These are phyloP conservation scores for Chaetops frenatus DNA, from an alignment of 2,113 vertebrate genomes.

Conservation along the genomic window DNA sequence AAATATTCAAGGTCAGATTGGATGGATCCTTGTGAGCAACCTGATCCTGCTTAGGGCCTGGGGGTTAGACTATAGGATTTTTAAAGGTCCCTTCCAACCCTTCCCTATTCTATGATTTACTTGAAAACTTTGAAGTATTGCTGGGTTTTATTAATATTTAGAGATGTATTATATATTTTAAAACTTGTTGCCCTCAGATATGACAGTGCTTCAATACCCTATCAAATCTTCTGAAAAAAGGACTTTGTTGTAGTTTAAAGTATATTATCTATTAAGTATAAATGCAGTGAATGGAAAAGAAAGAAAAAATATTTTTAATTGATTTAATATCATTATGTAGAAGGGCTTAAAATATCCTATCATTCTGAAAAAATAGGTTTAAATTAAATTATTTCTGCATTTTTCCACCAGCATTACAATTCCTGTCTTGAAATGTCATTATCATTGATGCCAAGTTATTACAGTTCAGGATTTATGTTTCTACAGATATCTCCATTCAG, in stretches of 20 bases:
- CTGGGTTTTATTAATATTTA: neutral
- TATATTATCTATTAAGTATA: neutral
- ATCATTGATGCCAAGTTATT: conserved; percentile 42
- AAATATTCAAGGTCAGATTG: neutral
- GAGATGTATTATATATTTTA: neutral
- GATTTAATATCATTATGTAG: neutral
- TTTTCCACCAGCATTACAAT: neutral
- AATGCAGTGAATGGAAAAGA: neutral
- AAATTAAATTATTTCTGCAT: neutral
- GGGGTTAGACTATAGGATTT: rapidly evolving
- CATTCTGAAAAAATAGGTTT: neutral
- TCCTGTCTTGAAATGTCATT: conserved; percentile 50
- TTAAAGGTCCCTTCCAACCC: neutral
- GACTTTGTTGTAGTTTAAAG: neutral
- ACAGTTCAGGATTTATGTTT: conserved; percentile 22
- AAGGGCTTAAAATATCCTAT: neutral
- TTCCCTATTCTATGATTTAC: neutral
- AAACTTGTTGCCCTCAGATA: neutral
- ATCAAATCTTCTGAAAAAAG: neutral
- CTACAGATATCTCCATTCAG: neutral
- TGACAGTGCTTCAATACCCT: neutral
- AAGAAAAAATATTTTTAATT: conserved; percentile 25
- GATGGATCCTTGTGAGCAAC: neutral
- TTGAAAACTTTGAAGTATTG: neutral
- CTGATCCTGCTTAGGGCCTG: neutral